These are phyloP conservation scores for Onychomys torridus DNA, from an alignment of 2,797 vertebrate species.

Conservation along the genomic window DNA sequence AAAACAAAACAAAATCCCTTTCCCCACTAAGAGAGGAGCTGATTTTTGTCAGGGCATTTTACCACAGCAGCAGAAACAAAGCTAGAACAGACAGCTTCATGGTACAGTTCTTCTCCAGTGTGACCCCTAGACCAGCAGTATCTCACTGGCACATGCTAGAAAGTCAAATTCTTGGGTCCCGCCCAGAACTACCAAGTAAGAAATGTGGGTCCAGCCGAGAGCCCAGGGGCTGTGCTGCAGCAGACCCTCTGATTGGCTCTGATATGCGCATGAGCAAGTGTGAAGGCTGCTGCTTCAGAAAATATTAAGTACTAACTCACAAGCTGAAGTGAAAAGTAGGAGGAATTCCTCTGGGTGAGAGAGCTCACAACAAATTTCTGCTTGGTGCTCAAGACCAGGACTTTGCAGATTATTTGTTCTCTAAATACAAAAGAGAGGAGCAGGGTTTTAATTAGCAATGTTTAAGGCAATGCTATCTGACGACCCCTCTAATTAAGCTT, in stretches of 20 bases:
- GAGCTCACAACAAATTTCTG: not conserved
- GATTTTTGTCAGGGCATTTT: not conserved
- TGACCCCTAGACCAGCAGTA: not conserved
- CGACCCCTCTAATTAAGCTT: constrained; percentile 18
- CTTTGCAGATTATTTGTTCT: constrained; percentile 18
- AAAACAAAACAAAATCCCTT: too few relatives aligned
- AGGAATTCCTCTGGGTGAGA: not conserved
- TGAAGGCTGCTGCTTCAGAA: not conserved
- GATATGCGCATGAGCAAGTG: not conserved
- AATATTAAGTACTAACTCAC: not conserved
- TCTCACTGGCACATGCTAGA: not conserved
- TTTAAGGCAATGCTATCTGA: constrained; percentile 21
- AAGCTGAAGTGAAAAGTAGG: not conserved
- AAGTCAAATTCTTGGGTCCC: not conserved
- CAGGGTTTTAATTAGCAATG: constrained; percentile 19
- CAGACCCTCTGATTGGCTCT: not conserved
- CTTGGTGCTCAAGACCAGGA: not conserved
- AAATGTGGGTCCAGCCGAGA: not conserved
- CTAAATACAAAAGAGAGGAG: not conserved
- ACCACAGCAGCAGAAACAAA: not conserved
- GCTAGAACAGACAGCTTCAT: not conserved
- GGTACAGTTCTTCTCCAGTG: not conserved
- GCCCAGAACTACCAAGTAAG: not conserved
- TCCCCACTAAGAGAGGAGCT: not conserved
- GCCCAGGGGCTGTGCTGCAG: not conserved